phyloP scores from a whole-genome alignment of 2,888 invertebrate species.

The Cosmia trapezina region DNA sequence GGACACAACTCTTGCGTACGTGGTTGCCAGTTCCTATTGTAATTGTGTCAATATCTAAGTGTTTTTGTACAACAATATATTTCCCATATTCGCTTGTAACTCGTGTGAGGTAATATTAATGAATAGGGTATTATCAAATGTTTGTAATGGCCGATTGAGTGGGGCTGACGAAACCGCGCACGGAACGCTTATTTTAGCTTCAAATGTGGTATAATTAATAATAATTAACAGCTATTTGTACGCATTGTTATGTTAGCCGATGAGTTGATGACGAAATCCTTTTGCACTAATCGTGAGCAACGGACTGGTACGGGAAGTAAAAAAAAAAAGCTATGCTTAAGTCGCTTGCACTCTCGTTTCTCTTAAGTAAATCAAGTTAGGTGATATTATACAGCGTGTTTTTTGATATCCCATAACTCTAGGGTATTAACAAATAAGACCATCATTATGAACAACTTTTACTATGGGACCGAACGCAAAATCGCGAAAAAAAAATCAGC shows the following conservation, averaged over 20 bases:
- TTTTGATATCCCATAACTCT: too few species aligned
- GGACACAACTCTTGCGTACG: conserved; percentile 57
- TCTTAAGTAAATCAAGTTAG: background rate
- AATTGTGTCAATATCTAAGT: conserved; percentile 77
- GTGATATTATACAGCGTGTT: too few species aligned
- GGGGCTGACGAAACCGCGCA: conserved; percentile 60
- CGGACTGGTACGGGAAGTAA: background rate
- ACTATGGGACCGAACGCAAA: too few species aligned
- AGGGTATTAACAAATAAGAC: too few species aligned
- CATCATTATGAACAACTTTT: too few species aligned
- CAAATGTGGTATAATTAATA: conserved; percentile 66
- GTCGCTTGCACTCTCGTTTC: background rate
- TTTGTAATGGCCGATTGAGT: conserved; percentile 75
- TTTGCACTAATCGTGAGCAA: conserved; percentile 26
- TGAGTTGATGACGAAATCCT: conserved; percentile 54
- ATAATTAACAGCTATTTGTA: conserved; percentile 63
- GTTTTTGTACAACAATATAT: conserved; percentile 72
- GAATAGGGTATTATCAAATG: conserved; percentile 85
- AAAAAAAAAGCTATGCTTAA: too few species aligned
- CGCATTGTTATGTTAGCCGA: conserved; percentile 46
- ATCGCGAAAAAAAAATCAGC: too few species aligned
- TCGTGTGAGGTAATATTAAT: conserved; percentile 76
- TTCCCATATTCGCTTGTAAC: conserved; percentile 80
- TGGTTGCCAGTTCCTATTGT: conserved; percentile 73
- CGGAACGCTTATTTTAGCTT: conserved; percentile 55